Evolutionary conservation across 2,113 vertebrate genomes (phyloP), one percentile per base, ranked within the genome.

Genomic region (Camelus bactrianus): DNA sequence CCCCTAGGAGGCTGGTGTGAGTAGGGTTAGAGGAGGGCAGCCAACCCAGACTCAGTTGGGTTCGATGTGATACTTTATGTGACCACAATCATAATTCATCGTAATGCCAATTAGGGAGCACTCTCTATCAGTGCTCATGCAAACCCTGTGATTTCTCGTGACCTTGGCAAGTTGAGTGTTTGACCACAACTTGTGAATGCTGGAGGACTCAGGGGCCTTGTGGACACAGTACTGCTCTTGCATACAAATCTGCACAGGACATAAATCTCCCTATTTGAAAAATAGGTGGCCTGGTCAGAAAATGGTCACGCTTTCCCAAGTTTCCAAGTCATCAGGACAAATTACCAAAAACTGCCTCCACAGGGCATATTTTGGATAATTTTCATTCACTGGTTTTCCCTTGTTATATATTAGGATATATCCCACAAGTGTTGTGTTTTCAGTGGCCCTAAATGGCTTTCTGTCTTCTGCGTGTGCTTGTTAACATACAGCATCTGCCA

Each of bases 131-230:
- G 82, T 48, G 54, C 35, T 82, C 24, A 3, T 82, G 73, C 64
- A 84, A 88, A 89, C 72, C 85, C 15, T 56, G 76, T 89, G 94
- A 89, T 94, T 97, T 95, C 88, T 95, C 86, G 70, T 89, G 95
- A 97, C 97, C 91, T 97, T 98, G 95, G 89, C 58, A 35, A 97
- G 48, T 56, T 0, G 5, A 90, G 92, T 83, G 30, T 90, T 88
- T 96, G 81, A 65, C 83, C 73, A 96, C 62, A 85, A 50, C 64
- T 58, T 91, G 81, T 96, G 93, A 91, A 76, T 91, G 85, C 89
- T 83, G 88, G 67, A 91, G 75, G 85, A 79, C 50, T 92, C 92
- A 54, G 26, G 54, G 62, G 82, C 67, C 85, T 93, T 7, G 0
- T 69, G 81, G 87, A 91, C 69, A 89, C 20, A 60, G 56, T 32